phyloP scores from a whole-genome alignment of 2,113 vertebrate genomes.

The Axis porcinus region DNA sequence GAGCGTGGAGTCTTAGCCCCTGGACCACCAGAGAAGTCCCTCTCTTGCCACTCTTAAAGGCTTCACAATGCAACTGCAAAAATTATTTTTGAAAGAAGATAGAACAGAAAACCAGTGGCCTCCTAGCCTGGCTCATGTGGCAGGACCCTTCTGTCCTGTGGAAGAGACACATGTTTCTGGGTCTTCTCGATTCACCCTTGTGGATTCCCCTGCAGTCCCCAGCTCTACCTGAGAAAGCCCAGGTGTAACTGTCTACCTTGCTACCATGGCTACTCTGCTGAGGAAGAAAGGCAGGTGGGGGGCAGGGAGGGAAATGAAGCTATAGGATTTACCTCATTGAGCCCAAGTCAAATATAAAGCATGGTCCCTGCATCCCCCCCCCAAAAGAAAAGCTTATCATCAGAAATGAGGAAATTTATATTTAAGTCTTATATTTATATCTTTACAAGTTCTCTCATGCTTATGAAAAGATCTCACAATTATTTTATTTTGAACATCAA shows the following conservation, averaged over 20 bases:
- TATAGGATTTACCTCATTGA: not conserved
- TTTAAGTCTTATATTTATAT: not conserved
- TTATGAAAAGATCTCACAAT: not conserved
- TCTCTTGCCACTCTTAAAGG: not conserved
- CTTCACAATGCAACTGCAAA: not conserved
- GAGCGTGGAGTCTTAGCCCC: not conserved
- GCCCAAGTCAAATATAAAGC: not conserved
- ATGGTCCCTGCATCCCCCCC: accelerated
- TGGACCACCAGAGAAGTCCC: not conserved
- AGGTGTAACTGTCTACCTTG: not conserved
- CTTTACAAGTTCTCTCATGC: not conserved
- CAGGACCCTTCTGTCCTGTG: not conserved
- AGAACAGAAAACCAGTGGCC: not conserved
- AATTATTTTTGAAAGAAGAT: not conserved
- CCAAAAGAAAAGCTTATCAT: not conserved
- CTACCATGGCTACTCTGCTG: not conserved
- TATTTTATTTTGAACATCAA: constrained; percentile 43
- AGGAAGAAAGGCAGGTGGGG: not conserved
- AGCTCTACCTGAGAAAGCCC: not conserved
- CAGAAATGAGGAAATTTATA: not conserved
- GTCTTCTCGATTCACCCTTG: not conserved
- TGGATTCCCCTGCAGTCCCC: not conserved
- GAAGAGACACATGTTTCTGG: not conserved
- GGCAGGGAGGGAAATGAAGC: not conserved
- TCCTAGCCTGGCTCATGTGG: not conserved